Evolutionary conservation across 1,140 invertebrate species (phyloP).

Genomic region (Lepidurus apus): DNA sequence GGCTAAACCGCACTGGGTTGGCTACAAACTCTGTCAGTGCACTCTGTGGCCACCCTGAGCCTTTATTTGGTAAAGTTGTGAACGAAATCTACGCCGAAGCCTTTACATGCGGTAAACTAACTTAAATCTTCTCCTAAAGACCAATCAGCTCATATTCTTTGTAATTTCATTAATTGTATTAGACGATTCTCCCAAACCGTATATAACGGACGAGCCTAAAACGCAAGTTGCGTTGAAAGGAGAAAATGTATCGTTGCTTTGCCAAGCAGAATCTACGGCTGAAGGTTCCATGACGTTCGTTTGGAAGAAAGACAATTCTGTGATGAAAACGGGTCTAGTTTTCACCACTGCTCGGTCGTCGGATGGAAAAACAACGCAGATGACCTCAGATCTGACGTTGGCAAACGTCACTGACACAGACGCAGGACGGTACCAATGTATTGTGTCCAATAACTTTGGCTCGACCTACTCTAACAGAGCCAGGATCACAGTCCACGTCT

Average conservation of each 20-base stretch:
- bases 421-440: constrained; percentile 86
- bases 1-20: constrained; percentile 51
- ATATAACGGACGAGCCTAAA: constrained; percentile 71
- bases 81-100: constrained; percentile 60
- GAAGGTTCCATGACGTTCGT: constrained; percentile 64
- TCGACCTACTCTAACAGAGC: constrained; percentile 82
- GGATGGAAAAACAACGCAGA: constrained; percentile 38
- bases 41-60: constrained; percentile 70
- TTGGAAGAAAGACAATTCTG: constrained; percentile 84
- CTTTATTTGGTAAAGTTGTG: constrained; percentile 60
- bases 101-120: constrained; percentile 63
- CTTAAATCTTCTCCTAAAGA: neutral
- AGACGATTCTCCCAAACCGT: constrained; percentile 77
- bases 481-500: constrained; percentile 77
- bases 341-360: constrained; percentile 38
- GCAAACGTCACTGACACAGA: constrained; percentile 65
- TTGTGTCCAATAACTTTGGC: constrained; percentile 82
- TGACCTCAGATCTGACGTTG: constrained; percentile 63
- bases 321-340: constrained; percentile 46
- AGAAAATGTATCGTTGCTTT: constrained; percentile 70
- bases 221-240: constrained; percentile 76
- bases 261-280: constrained; percentile 62
- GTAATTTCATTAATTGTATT: neutral
- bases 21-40: constrained; percentile 50
- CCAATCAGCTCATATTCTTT: neutral